Evolutionary conservation across 2,113 vertebrate genomes (phyloP).

Genomic region (Genyomyrus donnyi): DNA sequence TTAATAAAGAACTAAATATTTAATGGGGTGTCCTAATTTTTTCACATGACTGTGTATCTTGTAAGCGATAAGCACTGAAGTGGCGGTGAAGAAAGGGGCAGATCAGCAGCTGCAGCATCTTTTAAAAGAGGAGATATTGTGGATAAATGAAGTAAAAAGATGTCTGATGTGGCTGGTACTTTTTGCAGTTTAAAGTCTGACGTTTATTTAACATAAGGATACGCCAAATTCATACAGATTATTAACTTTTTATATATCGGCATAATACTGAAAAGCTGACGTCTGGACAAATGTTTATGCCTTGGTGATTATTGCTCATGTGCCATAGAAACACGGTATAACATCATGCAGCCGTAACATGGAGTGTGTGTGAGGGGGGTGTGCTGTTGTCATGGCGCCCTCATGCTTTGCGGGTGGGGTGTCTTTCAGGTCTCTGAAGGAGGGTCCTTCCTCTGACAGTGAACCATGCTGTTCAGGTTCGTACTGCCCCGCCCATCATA

Average conservation of each 20-base stretch:
- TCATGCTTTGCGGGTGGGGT: neutral
- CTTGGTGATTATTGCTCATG: neutral
- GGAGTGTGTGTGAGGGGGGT: neutral
- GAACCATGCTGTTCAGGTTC: neutral
- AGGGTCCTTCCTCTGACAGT: neutral
- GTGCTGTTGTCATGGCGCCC: neutral
- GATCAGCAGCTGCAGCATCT: neutral
- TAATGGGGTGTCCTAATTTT: too few species aligned
- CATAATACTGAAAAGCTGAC: too few species aligned
- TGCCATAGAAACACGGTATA: neutral
- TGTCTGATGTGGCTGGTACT: neutral
- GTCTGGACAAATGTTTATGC: too few species aligned
- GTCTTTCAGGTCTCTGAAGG: neutral
- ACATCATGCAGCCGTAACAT: neutral
- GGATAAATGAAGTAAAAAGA: neutral
- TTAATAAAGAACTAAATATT: too few species aligned
- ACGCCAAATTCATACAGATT: neutral
- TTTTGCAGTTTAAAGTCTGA: neutral
- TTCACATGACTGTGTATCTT: neutral
- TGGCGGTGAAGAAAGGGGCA: neutral
- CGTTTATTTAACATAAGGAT: neutral
- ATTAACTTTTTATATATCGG: neutral
- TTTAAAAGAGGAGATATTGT: neutral
- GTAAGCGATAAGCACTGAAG: neutral
- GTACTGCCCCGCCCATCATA: neutral